Base-by-base conservation (phyloP, 2,888 invertebrate species). In the Ornithoptera alexandrae region DNA sequence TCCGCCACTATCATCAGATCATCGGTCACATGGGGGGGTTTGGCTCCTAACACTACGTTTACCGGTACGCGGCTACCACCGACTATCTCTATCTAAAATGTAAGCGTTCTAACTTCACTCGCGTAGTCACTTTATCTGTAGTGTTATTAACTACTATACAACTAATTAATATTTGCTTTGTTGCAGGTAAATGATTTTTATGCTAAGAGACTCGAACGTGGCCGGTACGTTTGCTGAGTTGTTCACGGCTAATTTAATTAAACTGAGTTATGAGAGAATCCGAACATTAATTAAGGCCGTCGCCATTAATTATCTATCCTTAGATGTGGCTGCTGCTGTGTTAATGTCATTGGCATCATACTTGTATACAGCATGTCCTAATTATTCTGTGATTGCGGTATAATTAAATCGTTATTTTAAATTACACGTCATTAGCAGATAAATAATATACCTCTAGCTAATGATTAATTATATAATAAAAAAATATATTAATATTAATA, bases 151-250 rank as follows among this genome's bases (percentile, higher is more conserved):
- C 53, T n/a, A 53, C 5, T 53, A 7, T 53, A 4, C 56, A 50
- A 61, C 15, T 50, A 39, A 53, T 69, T 56, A 46, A 50, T 71
- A 57, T 62, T 67, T 66, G 71, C 69, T 72, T 75, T 73, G 74
- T 75, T 76, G 30, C 76, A 76, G 76, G 76, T 76, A 76, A 76
- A 71, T 65, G 64, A 71, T 68, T 67, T 62, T 68, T n/a, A 57
- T 64, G 18, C 39, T 68, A 62, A 62, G 36, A 67, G 56, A 64
- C 12, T 42, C 8, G 65, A 57, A 70, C 63, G 59, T 67, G 24
- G 50, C 64, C 67, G 36, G 58, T 58, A 56, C 36, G 61, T 36
- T 60, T 68, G 71, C 70, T 70, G 71, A 67, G 72, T 68, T 70
- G 61, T 46, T 24, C 57, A 61, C 64, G 67, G 56, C 68, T 66